phyloP scores from a whole-genome alignment of 2,113 vertebrate genomes.

The Terrapene triunguis region DNA sequence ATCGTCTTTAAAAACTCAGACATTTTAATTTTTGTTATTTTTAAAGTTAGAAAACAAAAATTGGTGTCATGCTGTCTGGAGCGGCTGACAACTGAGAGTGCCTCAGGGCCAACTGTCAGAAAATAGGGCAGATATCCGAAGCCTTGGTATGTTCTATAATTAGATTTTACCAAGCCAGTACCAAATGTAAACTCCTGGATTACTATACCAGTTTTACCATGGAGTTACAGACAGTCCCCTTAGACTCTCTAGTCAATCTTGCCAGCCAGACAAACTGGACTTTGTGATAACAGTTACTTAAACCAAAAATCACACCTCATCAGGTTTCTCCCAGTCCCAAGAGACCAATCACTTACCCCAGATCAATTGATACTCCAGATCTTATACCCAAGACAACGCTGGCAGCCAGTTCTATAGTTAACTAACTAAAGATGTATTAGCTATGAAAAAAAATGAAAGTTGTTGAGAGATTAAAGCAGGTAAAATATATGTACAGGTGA shows the following conservation, averaged over 20 bases:
- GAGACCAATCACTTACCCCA: background rate
- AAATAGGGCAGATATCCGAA: background rate
- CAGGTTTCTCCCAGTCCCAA: background rate
- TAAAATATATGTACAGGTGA: background rate
- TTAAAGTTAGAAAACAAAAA: background rate
- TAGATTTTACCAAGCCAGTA: background rate
- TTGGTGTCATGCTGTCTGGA: background rate
- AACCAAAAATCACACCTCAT: background rate
- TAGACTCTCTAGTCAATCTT: background rate
- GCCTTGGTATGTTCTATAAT: no score
- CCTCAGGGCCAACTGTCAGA: background rate
- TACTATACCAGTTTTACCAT: background rate
- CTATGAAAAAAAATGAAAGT: background rate
- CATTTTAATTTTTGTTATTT: background rate
- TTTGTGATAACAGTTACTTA: background rate
- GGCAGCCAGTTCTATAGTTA: background rate
- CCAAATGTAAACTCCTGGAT: background rate
- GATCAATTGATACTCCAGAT: background rate
- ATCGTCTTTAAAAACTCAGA: background rate
- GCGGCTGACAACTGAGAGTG: background rate
- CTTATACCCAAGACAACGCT: background rate
- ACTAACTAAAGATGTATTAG: background rate
- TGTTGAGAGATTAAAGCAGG: background rate
- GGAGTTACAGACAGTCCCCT: background rate
- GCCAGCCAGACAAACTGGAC: background rate